These are phyloP conservation scores for Rallus crepitans DNA, from an alignment of 2,797 vertebrate species.

Conservation along the genomic window DNA sequence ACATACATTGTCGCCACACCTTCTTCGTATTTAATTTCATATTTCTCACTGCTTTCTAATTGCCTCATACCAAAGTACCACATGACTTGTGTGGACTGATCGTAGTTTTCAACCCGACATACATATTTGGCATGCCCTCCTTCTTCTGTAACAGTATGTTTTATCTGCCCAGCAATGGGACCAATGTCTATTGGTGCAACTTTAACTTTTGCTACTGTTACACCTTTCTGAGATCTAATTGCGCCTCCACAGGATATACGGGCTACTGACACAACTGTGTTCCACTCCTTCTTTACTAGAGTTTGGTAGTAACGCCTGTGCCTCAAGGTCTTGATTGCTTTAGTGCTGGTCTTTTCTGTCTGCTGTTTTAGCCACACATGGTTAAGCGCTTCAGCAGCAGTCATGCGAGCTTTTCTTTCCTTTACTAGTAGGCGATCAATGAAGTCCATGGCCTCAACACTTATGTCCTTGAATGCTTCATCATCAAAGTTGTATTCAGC, in stretches of 20 bases:
- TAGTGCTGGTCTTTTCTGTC: slow-evolving; percentile 87
- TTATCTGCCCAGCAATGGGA: slow-evolving; percentile 91
- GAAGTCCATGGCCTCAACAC: slow-evolving; percentile 94
- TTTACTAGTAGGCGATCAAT: slow-evolving; percentile 94
- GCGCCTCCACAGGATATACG: slow-evolving; percentile 93
- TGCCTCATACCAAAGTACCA: slow-evolving; percentile 98
- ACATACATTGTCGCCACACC: slow-evolving; percentile 91
- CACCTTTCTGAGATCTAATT: slow-evolving; percentile 91
- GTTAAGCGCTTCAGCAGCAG: slow-evolving; percentile 89
- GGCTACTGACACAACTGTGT: slow-evolving; percentile 92
- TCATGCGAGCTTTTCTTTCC: slow-evolving; percentile 97
- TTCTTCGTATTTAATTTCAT: slow-evolving; percentile 94
- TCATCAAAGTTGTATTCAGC: slow-evolving; percentile 96
- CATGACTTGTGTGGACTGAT: slow-evolving; percentile 93
- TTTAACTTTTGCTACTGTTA: slow-evolving; percentile 94
- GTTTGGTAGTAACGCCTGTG: slow-evolving; percentile 96
- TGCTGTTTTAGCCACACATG: slow-evolving; percentile 92
- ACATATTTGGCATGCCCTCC: slow-evolving; percentile 89
- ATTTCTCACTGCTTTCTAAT: slow-evolving; percentile 91
- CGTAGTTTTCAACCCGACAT: slow-evolving; percentile 97
- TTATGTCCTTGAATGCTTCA: slow-evolving; percentile 92
- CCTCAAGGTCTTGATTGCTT: slow-evolving; percentile 88
- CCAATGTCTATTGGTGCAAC: slow-evolving; percentile 97
- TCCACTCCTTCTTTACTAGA: slow-evolving; percentile 94
- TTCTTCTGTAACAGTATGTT: slow-evolving; percentile 88